These are phyloP conservation scores for Tapirus terrestris DNA, from an alignment of 2,113 vertebrate genomes.

Conservation along the genomic window DNA sequence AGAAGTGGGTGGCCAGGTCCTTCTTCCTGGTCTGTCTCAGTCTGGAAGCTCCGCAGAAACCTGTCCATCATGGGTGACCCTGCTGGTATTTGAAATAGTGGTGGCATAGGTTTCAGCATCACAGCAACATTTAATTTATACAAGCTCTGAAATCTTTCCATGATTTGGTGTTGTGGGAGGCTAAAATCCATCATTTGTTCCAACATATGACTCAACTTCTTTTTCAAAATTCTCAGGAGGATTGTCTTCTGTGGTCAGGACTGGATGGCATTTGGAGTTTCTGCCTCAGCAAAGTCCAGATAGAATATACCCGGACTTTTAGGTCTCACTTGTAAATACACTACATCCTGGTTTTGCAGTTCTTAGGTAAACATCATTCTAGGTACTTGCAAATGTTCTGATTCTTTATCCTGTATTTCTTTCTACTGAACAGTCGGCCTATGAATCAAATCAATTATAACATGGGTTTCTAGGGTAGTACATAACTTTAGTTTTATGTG, in stretches of 20 bases:
- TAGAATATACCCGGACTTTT: neutral
- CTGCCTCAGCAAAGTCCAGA: conserved; percentile 41
- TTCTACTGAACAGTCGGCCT: neutral
- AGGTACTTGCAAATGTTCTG: neutral
- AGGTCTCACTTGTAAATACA: neutral
- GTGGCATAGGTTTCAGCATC: too few relatives aligned
- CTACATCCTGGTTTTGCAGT: neutral
- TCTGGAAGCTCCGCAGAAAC: too few relatives aligned
- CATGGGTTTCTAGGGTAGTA: neutral
- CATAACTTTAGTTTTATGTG: neutral
- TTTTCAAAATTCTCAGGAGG: neutral
- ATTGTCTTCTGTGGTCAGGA: neutral
- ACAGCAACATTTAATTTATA: conserved; percentile 41
- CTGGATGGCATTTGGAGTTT: conserved; percentile 37
- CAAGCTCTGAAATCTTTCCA: conserved; percentile 45
- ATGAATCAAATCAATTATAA: neutral
- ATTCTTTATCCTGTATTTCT: neutral
- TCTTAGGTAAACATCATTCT: neutral
- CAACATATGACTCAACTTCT: conserved; percentile 33
- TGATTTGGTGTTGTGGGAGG: conserved; percentile 36
- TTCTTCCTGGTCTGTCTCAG: too few relatives aligned
- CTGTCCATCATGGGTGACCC: too few relatives aligned
- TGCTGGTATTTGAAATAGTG: too few relatives aligned
- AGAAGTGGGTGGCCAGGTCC: too few relatives aligned
- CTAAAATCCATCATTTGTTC: neutral